Evolutionary conservation across 2,797 vertebrate species (phyloP).

Genomic region (Pelobates cultripes): DNA sequence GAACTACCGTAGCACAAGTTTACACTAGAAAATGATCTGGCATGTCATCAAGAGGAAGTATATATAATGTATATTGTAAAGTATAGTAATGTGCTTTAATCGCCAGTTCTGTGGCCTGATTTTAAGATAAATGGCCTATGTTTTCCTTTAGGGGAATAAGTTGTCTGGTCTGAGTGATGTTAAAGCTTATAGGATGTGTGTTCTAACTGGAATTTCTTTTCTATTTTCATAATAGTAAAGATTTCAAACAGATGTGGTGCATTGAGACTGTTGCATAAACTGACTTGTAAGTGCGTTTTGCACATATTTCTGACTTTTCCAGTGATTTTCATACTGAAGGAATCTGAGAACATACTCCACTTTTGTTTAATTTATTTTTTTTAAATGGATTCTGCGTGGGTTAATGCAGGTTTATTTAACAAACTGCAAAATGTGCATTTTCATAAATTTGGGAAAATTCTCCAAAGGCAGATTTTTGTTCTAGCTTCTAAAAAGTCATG

Average conservation of each 20-base stretch:
- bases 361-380: no score
- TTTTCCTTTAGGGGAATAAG: neutral
- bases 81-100: conserved; percentile 30
- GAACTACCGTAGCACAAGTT: conserved; percentile 22
- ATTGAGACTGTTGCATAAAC: neutral
- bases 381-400: no score
- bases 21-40: conserved; percentile 20
- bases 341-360: no score
- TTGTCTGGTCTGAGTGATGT: neutral
- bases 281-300: neutral
- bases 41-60: neutral
- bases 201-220: no score
- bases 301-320: neutral
- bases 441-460: no score
- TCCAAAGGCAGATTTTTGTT: no score
- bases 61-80: conserved; percentile 36
- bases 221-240: neutral
- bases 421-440: no score
- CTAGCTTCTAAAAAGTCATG: no score
- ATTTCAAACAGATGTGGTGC: neutral
- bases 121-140: neutral
- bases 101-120: neutral
- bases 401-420: no score
- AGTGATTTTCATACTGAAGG: no score
- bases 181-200: neutral